Evolutionary conservation across 1,140 invertebrate genomes (phyloP).

Genomic region (Drosophila pallidifrons): DNA sequence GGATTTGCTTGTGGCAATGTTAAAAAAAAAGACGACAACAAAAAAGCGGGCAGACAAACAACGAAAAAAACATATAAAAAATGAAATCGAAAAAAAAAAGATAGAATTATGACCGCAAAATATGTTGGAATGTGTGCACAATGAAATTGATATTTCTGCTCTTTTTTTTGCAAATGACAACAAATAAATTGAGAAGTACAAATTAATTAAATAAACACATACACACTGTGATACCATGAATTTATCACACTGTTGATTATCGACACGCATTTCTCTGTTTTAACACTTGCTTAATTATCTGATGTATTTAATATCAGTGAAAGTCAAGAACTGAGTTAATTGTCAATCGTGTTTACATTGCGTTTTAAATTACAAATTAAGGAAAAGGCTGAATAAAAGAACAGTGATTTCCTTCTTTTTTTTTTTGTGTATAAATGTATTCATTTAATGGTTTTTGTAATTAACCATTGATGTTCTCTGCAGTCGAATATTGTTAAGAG

Average conservation of each 20-base stretch:
- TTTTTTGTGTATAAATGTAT: too few species aligned
- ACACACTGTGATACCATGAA: not conserved
- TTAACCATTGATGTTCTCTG: too few species aligned
- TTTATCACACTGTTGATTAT: not conserved
- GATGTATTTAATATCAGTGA: not conserved
- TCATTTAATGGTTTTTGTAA: too few species aligned
- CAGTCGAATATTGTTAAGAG: too few species aligned
- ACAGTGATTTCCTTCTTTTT: too few species aligned
- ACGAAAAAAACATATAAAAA: conserved; percentile 26
- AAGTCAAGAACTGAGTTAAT: not conserved
- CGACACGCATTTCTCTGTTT: not conserved
- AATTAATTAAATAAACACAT: conserved; percentile 8
- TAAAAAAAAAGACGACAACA: conserved; percentile 6
- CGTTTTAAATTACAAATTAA: not conserved
- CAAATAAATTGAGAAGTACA: not conserved
- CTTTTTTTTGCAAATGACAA: not conserved
- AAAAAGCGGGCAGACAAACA: not conserved
- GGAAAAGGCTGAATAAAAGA: not conserved
- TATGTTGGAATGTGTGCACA: conserved; percentile 2
- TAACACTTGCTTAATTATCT: not conserved
- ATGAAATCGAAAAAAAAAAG: not conserved
- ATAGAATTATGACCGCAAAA: conserved; percentile 31
- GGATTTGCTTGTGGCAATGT: not conserved
- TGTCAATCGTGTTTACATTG: not conserved
- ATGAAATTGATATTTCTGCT: conserved; percentile 40